Conservation (phyloP, 2,113 vertebrate species). For the Rafetus swinhoei region DNA sequence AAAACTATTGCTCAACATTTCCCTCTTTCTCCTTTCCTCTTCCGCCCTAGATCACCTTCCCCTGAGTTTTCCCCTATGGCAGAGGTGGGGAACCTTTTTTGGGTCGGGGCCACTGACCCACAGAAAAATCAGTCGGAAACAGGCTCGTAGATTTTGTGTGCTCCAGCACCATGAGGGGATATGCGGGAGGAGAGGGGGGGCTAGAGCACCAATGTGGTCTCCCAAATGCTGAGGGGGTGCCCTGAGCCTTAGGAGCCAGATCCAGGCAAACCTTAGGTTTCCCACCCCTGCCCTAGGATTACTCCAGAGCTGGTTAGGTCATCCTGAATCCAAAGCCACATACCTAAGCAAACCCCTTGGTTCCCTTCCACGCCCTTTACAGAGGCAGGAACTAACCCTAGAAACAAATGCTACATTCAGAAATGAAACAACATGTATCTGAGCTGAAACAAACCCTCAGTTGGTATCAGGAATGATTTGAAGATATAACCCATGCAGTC, state of each 20-base stretch:
- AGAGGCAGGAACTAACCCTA: not conserved
- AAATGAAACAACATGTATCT: not conserved
- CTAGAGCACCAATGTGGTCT: too few species aligned
- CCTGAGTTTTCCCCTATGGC: not conserved
- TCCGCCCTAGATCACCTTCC: not conserved
- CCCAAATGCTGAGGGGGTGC: too few species aligned
- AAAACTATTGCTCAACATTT: not conserved
- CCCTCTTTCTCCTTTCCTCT: not conserved
- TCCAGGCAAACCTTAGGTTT: too few species aligned
- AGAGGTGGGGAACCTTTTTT: too few species aligned
- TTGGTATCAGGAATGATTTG: not conserved
- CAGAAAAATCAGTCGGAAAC: too few species aligned
- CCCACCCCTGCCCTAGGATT: too few species aligned
- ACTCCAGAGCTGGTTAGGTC: not conserved
- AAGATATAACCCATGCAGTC: not conserved
- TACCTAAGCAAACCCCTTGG: not conserved
- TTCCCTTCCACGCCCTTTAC: not conserved
- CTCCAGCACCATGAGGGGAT: too few species aligned
- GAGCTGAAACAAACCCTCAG: not conserved
- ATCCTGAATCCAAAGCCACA: not conserved
- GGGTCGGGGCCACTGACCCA: too few species aligned
- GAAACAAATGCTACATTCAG: not conserved
- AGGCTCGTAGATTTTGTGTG: too few species aligned
- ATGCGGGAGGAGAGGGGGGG: too few species aligned
- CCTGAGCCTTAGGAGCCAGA: too few species aligned